Base-by-base conservation (phyloP, 2,888 invertebrate species). In the Dasysyrphus tricinctus region DNA sequence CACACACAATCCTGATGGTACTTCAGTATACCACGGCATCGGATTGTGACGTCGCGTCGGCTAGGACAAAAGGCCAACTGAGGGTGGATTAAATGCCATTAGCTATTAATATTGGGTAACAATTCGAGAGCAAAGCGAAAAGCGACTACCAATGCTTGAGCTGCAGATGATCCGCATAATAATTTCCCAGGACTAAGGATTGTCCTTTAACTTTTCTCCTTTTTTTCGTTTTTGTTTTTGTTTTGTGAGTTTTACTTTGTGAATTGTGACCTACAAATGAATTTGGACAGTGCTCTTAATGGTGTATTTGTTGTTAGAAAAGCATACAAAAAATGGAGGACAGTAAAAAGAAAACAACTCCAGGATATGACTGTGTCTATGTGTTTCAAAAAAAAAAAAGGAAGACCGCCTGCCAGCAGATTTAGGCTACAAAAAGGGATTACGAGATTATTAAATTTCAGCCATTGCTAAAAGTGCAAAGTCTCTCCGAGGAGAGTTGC, bases 401-500 rank as follows among this genome's bases (percentile, higher is more conserved):
- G 47, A 54, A 47, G 61, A 47, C 54, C 49, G 11, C n/a, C 54
- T 67, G 65, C 63, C 54, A 44, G 24, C 49, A 56, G 82, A 78
- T 82, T 75, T 65, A 47, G 75, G 81, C 86, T 65, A 82, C 29
- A 65, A 82, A 82, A 86, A 81, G 72, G 82, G 78, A 86, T 86
- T 86, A 78, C 75, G 86, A 86, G 75, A 78, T 86, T 86, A 82
- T 86, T 86, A 82, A 82, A 86, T 79, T 86, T 79, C 82, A 77
- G 44, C 56, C 81, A 69, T 78, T 81, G 74, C 80, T 14, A 61
- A 61, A 39, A 42, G 37, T 39, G 61, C 42, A 42, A 37, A 59
- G 61, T 42, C 34, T 39, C 14, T 63, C 49, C 7, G 39, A 84
- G 57, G 39, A 84, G 57, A 85, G 54, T 86, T 86, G 75, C 86